Evolutionary conservation across 30 jellyfish, hydroid and myxozoan species (phyloP).

Genomic region (Aurelia sp.): DNA sequence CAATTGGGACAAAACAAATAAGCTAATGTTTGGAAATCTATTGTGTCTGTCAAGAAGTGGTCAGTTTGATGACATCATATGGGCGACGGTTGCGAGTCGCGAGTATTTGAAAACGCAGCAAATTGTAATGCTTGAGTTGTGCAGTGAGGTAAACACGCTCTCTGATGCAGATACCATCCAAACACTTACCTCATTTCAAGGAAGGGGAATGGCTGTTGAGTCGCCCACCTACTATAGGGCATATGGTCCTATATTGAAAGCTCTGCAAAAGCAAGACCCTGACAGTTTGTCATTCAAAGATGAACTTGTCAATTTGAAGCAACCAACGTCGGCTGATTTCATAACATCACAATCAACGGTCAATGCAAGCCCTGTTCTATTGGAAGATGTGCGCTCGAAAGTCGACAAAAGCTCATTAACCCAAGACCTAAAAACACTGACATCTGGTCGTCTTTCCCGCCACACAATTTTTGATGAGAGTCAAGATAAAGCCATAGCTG

Average conservation of each 20-base stretch:
- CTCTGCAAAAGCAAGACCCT: constrained; percentile 51
- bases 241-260: constrained; percentile 62
- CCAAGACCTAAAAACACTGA: background rate
- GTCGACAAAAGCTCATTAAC: background rate
- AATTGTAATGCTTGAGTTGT: constrained; percentile 44
- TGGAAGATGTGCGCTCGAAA: background rate
- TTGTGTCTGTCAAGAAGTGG: constrained; percentile 61
- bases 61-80: constrained; percentile 43
- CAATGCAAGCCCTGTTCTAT: background rate
- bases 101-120: constrained; percentile 42
- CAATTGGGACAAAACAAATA: constrained; percentile 57
- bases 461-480: constrained; percentile 54
- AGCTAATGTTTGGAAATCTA: constrained; percentile 76
- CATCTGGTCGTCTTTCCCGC: background rate
- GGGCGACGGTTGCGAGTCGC: constrained; percentile 76
- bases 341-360: constrained; percentile 8
- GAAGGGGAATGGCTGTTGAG: constrained; percentile 69
- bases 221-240: constrained; percentile 80
- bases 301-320: constrained; percentile 43
- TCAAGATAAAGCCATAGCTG: constrained; percentile 60
- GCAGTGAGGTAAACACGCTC: constrained; percentile 31
- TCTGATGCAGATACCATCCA: constrained; percentile 49
- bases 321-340: constrained; percentile 37
- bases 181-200: constrained; percentile 2
- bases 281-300: constrained; percentile 41